Conservation (phyloP, 2,888 invertebrate species). For the Cartodere bifasciata region DNA sequence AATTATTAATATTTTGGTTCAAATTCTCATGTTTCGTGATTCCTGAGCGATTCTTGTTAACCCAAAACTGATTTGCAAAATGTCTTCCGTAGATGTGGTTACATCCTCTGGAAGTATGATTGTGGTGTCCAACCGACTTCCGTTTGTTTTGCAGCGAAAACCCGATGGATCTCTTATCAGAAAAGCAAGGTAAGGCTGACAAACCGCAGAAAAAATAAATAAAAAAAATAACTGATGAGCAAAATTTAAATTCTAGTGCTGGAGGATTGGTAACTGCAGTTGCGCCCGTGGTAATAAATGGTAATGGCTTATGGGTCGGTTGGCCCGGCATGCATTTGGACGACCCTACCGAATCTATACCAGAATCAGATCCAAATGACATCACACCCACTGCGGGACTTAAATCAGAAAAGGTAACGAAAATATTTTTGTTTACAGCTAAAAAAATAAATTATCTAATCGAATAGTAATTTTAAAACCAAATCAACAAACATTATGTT, state of each 20-base stretch:
- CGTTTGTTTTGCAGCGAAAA: slow-evolving; percentile 72
- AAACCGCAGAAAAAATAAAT: neutral
- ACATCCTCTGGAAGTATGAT: slow-evolving; percentile 59
- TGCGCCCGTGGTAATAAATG: slow-evolving; percentile 76
- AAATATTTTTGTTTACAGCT: no score
- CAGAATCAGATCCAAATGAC: slow-evolving; percentile 76
- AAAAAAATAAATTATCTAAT: no score
- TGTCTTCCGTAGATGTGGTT: slow-evolving; percentile 30
- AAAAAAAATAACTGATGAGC: neutral
- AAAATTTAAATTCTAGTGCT: slow-evolving; percentile 46
- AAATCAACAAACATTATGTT: no score
- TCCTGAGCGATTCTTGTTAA: no score
- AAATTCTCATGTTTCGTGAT: no score
- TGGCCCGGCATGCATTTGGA: slow-evolving; percentile 81
- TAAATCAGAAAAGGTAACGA: slow-evolving; percentile 61
- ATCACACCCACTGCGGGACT: slow-evolving; percentile 79
- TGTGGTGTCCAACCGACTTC: slow-evolving; percentile 82
- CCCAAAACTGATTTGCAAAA: slow-evolving; percentile 12
- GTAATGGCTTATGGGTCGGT: slow-evolving; percentile 80
- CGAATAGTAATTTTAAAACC: no score
- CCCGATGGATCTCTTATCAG: slow-evolving; percentile 60
- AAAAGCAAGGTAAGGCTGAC: slow-evolving; percentile 62
- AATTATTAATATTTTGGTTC: no score
- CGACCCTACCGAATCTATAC: slow-evolving; percentile 64
- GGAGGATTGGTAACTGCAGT: slow-evolving; percentile 85